Evolutionary conservation across 1,140 invertebrate genomes (phyloP), one percentile per base, ranked within the genome.

Genomic region (Diorhabda carinulata): DNA sequence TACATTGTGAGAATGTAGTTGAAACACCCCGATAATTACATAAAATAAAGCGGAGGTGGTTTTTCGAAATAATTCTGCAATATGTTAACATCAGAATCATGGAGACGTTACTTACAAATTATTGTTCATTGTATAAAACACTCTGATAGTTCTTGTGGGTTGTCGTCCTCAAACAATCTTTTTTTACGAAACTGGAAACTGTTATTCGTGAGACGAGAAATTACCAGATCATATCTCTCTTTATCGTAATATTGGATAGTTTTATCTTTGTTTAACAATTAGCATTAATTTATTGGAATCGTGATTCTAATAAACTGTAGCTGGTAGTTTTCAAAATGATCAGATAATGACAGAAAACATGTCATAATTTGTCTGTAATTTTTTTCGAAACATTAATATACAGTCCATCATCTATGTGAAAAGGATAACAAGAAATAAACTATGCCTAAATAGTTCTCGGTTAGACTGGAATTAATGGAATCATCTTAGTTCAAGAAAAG

Each of bases 41-140:
- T 52, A 2, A 52, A 52, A 52, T 52, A 52, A 52, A 3, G 47
- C n/a, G 47, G 47, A 52, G 47, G 47, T 52, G 47, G 47, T 52
- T 52, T 52, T 52, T 52, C n/a, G 47, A 52, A 52, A 52, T 52
- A 52, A 8, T n/a, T 52, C n/a, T 52, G 47, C n/a, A 52, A 52
- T 52, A 52, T 52, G 47, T 52, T 52, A 4, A 4, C 47, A 52
- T 52, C 47, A n/a, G 47, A 52, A 4, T 52, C 47, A 52, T 4
- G 6, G 47, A n/a, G 47, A 4, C 3, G 47, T 8, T 52, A 52
- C 47, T 52, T 4, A n/a, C 47, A 52, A 52, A 52, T 52, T 52
- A 52, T 52, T 52, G 47, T n/a, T 52, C 47, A 52, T 52, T 52
- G 47, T 52, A 52, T 52, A 3, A 52, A 52, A 52, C 47, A 52